Evolutionary conservation across 1,140 invertebrate species (phyloP), one percentile per base, ranked within the genome.

Genomic region (Papilio helenus): DNA sequence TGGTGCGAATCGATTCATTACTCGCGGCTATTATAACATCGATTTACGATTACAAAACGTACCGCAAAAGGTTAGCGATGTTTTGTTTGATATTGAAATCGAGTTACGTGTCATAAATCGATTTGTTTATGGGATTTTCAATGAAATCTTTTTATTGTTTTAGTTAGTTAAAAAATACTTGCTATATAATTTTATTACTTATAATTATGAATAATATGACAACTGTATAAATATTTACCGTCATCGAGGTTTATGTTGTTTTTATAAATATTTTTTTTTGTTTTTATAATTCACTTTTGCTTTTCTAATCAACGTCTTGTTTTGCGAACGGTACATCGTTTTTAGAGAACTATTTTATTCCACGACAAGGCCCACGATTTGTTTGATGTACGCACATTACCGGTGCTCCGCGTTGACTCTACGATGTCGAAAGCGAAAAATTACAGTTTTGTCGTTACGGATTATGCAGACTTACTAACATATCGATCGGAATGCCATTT

Each of bases 381-480:
- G 87, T 88, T 87, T 86, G 86, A 90, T 88, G 88, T 87, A 85
- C 82, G 82, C 83, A 81, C 84, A 89, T 89, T 85, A 85, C 80
- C 68, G 85, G 74, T 82, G 79, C 82, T 73, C 81, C 72, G 81
- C 81, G 80, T 72, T 80, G 68, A 72, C 74, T 55, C 20, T 42
- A 74, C 44, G 71, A 82, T 90, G 85, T 88, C 72, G 89, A 87
- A 91, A 91, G 87, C 80, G 81, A 85, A 82, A 85, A 79, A 79
- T 82, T 61, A 76, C 65, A 18, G 51, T 79, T 55, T 76, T 1
- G 74, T 34, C 49, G 74, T 55, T 73, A 79, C 46, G 44, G 78
- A 81, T 46, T 76, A 68, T 79, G 42, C 65, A 46, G 42, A 76
- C 71, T 39, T 39, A 39, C n/a, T 39, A 72, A 44, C 3, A 10